Evolutionary conservation across 2,797 vertebrate species (phyloP).

Genomic region (Sebastes dallii): DNA sequence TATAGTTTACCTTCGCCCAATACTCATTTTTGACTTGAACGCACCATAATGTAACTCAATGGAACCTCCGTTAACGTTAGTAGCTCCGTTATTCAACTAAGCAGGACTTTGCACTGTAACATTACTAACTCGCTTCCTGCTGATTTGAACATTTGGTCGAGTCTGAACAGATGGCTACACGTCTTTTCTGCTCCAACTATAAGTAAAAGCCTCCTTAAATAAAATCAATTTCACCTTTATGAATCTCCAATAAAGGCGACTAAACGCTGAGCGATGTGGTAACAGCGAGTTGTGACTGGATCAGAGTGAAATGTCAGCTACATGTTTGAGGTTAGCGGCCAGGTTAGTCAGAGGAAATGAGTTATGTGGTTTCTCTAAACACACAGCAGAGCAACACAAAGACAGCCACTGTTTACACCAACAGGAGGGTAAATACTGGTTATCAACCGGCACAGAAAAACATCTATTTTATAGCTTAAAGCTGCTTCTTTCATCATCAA

Average conservation of each 20-base stretch:
- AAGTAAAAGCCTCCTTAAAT: not conserved
- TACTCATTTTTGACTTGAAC: too few species aligned
- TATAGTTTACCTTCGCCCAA: too few species aligned
- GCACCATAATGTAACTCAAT: too few species aligned
- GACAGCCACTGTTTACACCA: not conserved
- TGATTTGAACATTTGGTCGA: too few species aligned
- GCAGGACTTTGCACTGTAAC: too few species aligned
- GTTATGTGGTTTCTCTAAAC: not conserved
- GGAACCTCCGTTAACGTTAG: too few species aligned
- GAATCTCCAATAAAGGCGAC: not conserved
- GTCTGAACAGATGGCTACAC: too few species aligned
- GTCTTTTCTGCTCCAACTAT: too few species aligned
- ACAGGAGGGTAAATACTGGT: not conserved
- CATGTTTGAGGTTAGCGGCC: not conserved
- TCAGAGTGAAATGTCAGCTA: not conserved
- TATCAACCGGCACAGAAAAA: not conserved
- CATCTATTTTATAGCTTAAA: not conserved
- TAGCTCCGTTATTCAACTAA: too few species aligned
- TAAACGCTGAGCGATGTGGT: not conserved
- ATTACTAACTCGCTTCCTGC: too few species aligned
- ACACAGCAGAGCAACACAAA: not conserved
- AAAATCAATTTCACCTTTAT: not conserved
- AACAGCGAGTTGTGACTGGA: not conserved
- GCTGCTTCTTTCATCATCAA: not conserved
- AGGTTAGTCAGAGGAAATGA: not conserved